Percentiles rank a stretch among this genome's conserved stretches.
Conservation (phyloP, 1,140 invertebrate genomes). For the Hylaeus volcanicus region DNA sequence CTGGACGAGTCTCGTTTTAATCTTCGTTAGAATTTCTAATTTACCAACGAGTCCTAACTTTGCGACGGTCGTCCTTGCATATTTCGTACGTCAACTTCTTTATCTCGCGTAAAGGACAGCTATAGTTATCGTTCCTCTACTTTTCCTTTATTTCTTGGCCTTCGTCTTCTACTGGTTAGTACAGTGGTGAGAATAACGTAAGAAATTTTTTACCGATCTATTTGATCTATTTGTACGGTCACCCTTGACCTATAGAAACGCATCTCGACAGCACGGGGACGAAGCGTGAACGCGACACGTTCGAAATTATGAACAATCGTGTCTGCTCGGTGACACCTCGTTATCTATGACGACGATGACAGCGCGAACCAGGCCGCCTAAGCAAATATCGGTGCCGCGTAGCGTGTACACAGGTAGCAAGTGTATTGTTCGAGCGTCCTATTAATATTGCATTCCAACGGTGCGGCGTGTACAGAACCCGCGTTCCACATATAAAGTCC, state of each 20-base stretch:
- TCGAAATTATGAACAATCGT: neutral
- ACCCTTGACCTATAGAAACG: too few species aligned
- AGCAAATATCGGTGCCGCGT: conserved; percentile 23
- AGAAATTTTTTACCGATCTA: too few species aligned
- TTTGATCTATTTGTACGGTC: too few species aligned
- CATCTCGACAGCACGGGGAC: too few species aligned
- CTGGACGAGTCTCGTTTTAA: conserved; percentile 31
- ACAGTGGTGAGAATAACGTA: too few species aligned
- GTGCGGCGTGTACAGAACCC: conserved; percentile 5
- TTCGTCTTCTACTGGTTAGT: neutral
- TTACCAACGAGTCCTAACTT: conserved; percentile 19
- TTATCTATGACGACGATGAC: conserved; percentile 33
- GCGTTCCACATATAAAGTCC: conserved; percentile 43
- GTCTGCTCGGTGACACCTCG: conserved; percentile 17
- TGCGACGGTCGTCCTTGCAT: neutral
- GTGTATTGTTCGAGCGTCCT: conserved; percentile 42
- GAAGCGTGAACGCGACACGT: too few species aligned
- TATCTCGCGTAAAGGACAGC: neutral
- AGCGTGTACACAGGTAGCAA: neutral
- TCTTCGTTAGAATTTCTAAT: conserved; percentile 67
- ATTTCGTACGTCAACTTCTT: neutral
- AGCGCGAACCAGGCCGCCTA: neutral
- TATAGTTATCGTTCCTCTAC: too few species aligned
- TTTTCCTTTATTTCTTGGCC: neutral
- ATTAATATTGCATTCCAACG: conserved; percentile 54